These are phyloP conservation scores for Brachirus orientalis DNA, from an alignment of 2,113 vertebrate species.

Conservation along the genomic window DNA sequence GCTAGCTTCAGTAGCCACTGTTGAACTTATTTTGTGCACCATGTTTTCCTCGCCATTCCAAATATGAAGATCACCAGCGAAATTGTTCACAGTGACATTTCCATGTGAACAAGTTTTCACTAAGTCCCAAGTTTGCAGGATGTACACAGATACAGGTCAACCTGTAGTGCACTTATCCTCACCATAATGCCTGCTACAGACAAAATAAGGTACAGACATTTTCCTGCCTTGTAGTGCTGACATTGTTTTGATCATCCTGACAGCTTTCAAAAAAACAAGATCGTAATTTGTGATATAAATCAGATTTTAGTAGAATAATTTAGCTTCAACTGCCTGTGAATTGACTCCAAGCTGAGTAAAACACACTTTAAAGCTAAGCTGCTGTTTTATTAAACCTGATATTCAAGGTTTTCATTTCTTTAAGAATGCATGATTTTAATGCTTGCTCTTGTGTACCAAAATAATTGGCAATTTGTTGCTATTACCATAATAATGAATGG, in stretches of 20 bases:
- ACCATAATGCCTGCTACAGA: constrained; percentile 70
- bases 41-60: constrained; percentile 3
- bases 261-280: not conserved
- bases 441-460: constrained; percentile 32
- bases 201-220: constrained; percentile 28
- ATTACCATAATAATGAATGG: constrained; percentile 4
- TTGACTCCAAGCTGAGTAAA: constrained; percentile 14
- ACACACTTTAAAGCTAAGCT: constrained; percentile 45
- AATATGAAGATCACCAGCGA: constrained; percentile 67
- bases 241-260: constrained; percentile 44
- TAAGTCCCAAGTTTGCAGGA: constrained; percentile 40
- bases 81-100: constrained; percentile 48
- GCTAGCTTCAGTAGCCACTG: constrained; percentile 19
- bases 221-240: constrained; percentile 27
- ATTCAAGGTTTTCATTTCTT: constrained; percentile 20
- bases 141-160: constrained; percentile 41
- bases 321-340: constrained; percentile 15
- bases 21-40: constrained; percentile 18
- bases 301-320: not conserved
- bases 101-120: constrained; percentile 45
- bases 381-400: constrained; percentile 41
- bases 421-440: constrained; percentile 67
- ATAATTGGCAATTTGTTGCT: constrained; percentile 12
- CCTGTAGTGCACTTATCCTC: constrained; percentile 70
- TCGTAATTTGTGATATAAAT: not conserved